These are phyloP conservation scores for Pseudocheirus occidentalis DNA, from an alignment of 2,797 vertebrate species.

Conservation along the genomic window DNA sequence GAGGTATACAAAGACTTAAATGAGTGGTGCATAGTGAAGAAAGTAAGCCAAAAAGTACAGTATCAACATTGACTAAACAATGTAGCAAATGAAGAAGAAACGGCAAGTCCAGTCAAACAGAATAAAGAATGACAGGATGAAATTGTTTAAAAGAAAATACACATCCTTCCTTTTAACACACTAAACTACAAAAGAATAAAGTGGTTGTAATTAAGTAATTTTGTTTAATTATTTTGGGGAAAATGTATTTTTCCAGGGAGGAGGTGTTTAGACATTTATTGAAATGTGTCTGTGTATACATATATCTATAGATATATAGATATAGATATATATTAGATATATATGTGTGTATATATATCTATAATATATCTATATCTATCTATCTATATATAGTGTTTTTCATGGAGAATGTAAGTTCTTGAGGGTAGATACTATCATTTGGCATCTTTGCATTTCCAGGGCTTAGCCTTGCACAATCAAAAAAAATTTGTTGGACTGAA, in stretches of 20 bases:
- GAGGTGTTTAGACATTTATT: not conserved
- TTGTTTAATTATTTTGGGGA: not conserved
- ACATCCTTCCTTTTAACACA: not conserved
- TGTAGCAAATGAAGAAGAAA: not conserved
- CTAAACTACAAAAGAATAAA: not conserved
- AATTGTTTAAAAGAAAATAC: not conserved
- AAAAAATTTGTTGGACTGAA: not conserved
- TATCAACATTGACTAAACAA: not conserved
- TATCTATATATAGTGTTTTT: too few species aligned
- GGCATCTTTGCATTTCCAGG: too few species aligned
- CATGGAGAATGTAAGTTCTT: too few species aligned
- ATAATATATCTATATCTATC: too few species aligned
- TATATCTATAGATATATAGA: too few species aligned
- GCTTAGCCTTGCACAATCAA: too few species aligned
- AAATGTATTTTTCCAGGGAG: not conserved
- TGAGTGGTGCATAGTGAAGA: not conserved
- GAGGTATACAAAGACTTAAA: not conserved
- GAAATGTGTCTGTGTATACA: not conserved
- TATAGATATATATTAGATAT: too few species aligned
- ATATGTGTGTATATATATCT: too few species aligned
- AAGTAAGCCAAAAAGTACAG: not conserved
- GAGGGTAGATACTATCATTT: too few species aligned
- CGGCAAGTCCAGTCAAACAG: not conserved
- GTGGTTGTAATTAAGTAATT: not conserved
- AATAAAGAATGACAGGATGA: not conserved